These are phyloP conservation scores for Ormia ochracea DNA, from an alignment of 2,888 invertebrate species.

Conservation along the genomic window DNA sequence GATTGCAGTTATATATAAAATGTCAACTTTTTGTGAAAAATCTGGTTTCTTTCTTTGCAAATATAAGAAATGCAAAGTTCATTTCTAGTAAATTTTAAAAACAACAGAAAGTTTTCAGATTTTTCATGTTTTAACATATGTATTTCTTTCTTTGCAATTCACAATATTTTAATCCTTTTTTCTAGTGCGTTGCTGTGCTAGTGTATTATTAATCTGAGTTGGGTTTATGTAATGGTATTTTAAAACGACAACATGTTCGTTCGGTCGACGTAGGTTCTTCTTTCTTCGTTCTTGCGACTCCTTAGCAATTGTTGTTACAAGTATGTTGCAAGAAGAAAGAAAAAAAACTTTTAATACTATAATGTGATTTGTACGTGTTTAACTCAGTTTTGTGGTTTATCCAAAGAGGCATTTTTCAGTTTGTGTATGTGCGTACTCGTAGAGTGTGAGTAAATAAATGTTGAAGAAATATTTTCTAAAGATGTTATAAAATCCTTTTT, in stretches of 20 bases:
- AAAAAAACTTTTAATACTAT: conserved; percentile 52
- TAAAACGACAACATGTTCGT: conserved; percentile 31
- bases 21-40: too few relatives aligned
- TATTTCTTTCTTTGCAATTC: too few relatives aligned
- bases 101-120: too few relatives aligned
- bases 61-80: too few relatives aligned
- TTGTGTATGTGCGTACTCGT: too few relatives aligned
- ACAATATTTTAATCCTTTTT: neutral
- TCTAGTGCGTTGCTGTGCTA: neutral
- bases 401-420: neutral
- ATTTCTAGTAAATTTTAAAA: too few relatives aligned
- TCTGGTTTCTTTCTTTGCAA: too few relatives aligned
- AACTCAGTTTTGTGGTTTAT: conserved; percentile 61
- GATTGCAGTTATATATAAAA: too few relatives aligned
- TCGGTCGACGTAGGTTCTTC: conserved; percentile 11
- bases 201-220: neutral
- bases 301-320: conserved; percentile 30
- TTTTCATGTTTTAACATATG: too few relatives aligned
- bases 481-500: conserved; percentile 42
- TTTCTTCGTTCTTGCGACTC: neutral
- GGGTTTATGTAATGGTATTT: neutral
- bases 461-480: neutral
- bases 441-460: neutral
- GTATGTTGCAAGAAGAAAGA: conserved; percentile 50
- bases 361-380: conserved; percentile 77